Evolutionary conservation across 1,140 invertebrate genomes (phyloP).

Genomic region (Drosophila navojoa): DNA sequence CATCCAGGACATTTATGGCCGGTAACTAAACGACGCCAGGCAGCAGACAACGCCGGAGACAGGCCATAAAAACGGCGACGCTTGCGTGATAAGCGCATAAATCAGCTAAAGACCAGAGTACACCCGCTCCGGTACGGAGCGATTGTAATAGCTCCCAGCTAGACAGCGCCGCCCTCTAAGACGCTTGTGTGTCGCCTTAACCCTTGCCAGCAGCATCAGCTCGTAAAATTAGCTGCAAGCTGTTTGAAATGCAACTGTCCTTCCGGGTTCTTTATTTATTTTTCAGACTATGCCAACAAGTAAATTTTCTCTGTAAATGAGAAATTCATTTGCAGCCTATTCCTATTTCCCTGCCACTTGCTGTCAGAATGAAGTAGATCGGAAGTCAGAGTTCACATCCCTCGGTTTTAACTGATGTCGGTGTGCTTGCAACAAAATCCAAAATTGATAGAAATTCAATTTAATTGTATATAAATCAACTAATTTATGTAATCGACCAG

Average conservation of each 20-base stretch:
- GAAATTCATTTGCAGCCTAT: slow-evolving; percentile 39
- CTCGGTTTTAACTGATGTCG: too few species aligned
- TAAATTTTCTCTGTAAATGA: slow-evolving; percentile 13
- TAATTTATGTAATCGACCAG: too few species aligned
- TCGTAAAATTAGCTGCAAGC: slow-evolving; percentile 23
- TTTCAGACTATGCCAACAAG: background rate
- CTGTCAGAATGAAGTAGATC: too few species aligned
- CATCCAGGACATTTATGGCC: slow-evolving; percentile 74
- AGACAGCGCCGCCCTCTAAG: slow-evolving; percentile 2
- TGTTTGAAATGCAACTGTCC: slow-evolving; percentile 44
- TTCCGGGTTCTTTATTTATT: background rate
- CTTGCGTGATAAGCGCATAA: slow-evolving; percentile 78
- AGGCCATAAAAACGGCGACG: slow-evolving; percentile 71
- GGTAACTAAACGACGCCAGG: slow-evolving; percentile 61
- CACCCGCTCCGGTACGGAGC: slow-evolving; percentile 12
- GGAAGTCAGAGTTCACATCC: too few species aligned
- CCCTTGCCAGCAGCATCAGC: slow-evolving; percentile 21
- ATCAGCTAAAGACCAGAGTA: slow-evolving; percentile 49
- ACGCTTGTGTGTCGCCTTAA: background rate
- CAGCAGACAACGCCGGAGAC: slow-evolving; percentile 60
- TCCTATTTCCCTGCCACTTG: slow-evolving; percentile 12
- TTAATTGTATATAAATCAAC: too few species aligned
- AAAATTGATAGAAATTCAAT: too few species aligned
- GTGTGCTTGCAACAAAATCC: too few species aligned
- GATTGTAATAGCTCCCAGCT: background rate